Percentiles rank a stretch among this genome's conserved stretches.
phyloP scores from a whole-genome alignment of 2,888 invertebrate species.

The Cephonodes hylas region DNA sequence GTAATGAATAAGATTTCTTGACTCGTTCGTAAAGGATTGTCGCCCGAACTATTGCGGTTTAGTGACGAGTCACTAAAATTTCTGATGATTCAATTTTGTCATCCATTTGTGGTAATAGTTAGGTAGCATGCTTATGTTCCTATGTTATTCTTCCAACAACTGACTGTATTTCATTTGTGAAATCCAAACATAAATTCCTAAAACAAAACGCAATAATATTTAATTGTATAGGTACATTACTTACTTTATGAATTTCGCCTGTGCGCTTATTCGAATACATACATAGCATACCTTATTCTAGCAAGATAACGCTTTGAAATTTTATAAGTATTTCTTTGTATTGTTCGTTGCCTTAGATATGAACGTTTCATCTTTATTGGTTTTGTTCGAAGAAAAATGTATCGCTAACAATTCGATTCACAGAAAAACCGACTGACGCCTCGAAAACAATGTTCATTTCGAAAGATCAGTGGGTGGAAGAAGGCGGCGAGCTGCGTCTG shows the following conservation, averaged over 20 bases:
- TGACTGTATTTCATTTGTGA: neutral
- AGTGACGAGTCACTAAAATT: neutral
- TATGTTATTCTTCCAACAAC: neutral
- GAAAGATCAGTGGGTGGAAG: conserved; percentile 82
- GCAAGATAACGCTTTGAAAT: too few species aligned
- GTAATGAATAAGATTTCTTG: too few species aligned
- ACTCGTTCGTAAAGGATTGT: neutral
- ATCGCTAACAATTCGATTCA: conserved; percentile 37
- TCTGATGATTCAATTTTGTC: neutral
- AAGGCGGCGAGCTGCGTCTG: conserved; percentile 83
- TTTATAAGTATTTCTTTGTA: neutral
- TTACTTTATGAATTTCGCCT: too few species aligned
- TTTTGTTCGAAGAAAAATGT: conserved; percentile 30
- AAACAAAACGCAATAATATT: neutral
- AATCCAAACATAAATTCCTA: neutral
- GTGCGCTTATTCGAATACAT: neutral
- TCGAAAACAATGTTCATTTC: conserved; percentile 86
- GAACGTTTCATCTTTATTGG: neutral
- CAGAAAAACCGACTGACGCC: conserved; percentile 84
- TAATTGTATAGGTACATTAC: too few species aligned
- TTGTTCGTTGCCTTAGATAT: too few species aligned
- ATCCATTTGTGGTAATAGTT: neutral
- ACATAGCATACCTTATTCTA: neutral
- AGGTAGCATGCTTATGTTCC: too few species aligned
- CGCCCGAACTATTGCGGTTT: neutral